These are phyloP conservation scores for Engraulis encrasicolus DNA, from an alignment of 2,113 vertebrate species.

Conservation along the genomic window DNA sequence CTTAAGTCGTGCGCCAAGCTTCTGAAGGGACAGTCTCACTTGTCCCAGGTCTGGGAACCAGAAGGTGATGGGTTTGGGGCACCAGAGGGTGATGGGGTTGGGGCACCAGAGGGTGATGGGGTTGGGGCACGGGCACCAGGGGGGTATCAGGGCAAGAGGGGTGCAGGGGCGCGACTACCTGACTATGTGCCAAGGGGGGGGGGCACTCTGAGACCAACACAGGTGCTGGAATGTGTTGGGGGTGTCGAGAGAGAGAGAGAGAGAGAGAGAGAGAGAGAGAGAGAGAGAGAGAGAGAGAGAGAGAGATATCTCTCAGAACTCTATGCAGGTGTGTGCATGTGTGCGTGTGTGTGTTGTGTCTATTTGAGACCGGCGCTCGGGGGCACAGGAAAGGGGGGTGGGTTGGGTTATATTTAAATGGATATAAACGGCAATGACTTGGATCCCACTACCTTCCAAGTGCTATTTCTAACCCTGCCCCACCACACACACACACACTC, in stretches of 20 bases:
- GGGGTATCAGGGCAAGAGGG: no score
- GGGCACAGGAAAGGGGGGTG: background rate
- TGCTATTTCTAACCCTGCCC: background rate
- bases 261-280: background rate
- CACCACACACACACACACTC: no score
- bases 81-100: background rate
- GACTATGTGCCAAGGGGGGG: background rate
- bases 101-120: background rate
- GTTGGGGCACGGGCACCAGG: no score
- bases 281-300: background rate
- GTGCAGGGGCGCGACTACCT: background rate
- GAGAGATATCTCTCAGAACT: background rate
- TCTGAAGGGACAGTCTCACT: background rate
- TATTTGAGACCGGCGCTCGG: background rate
- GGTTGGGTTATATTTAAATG: conserved; percentile 10
- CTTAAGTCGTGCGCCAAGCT: background rate
- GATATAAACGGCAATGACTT: background rate
- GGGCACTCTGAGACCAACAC: background rate
- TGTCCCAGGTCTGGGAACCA: background rate
- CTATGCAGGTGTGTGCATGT: conserved; percentile 56
- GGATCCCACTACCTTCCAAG: background rate
- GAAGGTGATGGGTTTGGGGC: background rate
- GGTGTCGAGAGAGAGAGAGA: background rate
- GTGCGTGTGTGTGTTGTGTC: background rate
- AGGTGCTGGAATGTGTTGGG: no score